Base-by-base conservation (phyloP, 2,113 vertebrate genomes). In the Siniperca chuatsi region DNA sequence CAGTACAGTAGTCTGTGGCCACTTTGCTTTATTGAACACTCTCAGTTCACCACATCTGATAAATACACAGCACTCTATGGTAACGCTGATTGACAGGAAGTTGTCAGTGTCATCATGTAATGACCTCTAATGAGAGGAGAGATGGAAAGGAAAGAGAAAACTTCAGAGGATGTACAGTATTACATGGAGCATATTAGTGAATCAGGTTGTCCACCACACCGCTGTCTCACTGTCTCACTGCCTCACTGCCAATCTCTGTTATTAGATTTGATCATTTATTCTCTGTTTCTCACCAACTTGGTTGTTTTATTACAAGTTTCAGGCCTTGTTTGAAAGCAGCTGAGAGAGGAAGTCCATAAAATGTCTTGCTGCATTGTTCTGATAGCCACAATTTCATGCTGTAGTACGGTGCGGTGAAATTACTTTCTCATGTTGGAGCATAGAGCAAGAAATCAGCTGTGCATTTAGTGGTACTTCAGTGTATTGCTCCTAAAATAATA, bases 41-140 rank as follows among this genome's bases (percentile, higher is more conserved):
- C 18, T 75, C 82, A 77, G 13, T 15, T 86, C 70, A 71, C 75
- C 54, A 2, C 58, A 58, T 69, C n/a, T 69, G 40, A 77, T 68
- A 37, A 75, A 81, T 65, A 37, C 16, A 33, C 40, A 55, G 74
- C 52, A 23, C 10, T 10, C 65, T 0, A 44, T 25, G 35, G 71
- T 80, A 61, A 78, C 1, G 8, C 57, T 78, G 70, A 86, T 79
- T 6, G n/a, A n/a, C 84, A 75, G 82, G 82, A 82, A 60, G 87
- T 35, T 42, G 69, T 73, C 78, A 52, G 76, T 81, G 84, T 89
- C 83, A 78, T 86, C 54, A 20, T 77, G 75, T 75, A 52, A 85
- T 84, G 79, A 78, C 71, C 67, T 86, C 88, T 92, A 94, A 94
- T 85, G 71, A 83, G 82, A 93, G 89, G 35, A 91, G 89, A 15